A percentile compares a stretch with the other conserved stretches of the same genome.
Evolutionary conservation across 2,797 vertebrate species (phyloP).

Genomic region (Phataginus tetradactyla): DNA sequence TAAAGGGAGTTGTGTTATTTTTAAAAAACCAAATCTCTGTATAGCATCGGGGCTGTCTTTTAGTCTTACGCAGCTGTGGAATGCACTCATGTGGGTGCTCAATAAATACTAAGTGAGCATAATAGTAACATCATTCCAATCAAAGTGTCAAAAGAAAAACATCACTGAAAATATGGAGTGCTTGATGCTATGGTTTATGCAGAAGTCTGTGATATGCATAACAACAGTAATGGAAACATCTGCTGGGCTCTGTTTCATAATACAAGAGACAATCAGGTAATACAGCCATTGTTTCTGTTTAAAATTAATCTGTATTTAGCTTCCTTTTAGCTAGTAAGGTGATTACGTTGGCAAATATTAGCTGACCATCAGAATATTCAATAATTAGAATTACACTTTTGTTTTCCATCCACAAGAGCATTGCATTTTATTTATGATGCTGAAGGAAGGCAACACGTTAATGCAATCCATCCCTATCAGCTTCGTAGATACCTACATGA

Average conservation of each 20-base stretch:
- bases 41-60: not conserved
- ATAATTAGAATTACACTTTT: not conserved
- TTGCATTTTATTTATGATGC: slow-evolving; percentile 18
- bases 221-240: slow-evolving; percentile 58
- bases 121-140: slow-evolving; percentile 62
- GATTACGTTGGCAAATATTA: slow-evolving; percentile 49
- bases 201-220: slow-evolving; percentile 45
- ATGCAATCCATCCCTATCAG: not conserved
- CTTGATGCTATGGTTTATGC: slow-evolving; percentile 14
- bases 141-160: slow-evolving; percentile 50
- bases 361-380: slow-evolving; percentile 45
- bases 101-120: slow-evolving; percentile 63
- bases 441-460: not conserved
- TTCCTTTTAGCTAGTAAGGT: slow-evolving; percentile 2
- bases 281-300: slow-evolving; percentile 45
- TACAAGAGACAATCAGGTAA: slow-evolving; percentile 42
- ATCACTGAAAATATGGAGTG: not conserved
- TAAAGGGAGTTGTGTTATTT: slow-evolving; percentile 32
- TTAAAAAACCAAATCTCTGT: slow-evolving; percentile 27
- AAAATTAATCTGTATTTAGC: not conserved
- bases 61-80: slow-evolving; percentile 1
- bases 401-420: not conserved
- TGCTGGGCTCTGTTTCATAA: slow-evolving; percentile 50
- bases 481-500: not conserved
- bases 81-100: slow-evolving; percentile 19